Base-by-base conservation (phyloP, 2,888 invertebrate genomes). In the Phyto melanocephala region DNA sequence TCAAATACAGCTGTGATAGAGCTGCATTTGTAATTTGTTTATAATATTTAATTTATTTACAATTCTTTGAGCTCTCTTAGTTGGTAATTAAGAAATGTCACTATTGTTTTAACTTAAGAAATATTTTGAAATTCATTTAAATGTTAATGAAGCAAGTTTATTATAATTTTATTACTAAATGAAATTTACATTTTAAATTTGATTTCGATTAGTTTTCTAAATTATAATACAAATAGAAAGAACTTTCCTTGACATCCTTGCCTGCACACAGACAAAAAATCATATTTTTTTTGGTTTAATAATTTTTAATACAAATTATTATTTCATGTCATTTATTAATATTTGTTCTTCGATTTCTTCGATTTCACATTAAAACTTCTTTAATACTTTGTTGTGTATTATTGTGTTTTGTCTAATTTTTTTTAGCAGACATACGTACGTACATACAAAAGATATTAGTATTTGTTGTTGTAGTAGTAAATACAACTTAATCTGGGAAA, bases 241-340 rank as follows among this genome's bases (percentile, higher is more conserved):
- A 40, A 40, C n/a, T 40, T 42, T 63, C 11, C 40, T 63, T 74
- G 54, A 63, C 42, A 74, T 54, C 11, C 45, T 54, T 45, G n/a
- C n/a, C n/a, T n/a, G n/a, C n/a, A n/a, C n/a, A n/a, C n/a, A n/a
- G n/a, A n/a, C n/a, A n/a, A n/a, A n/a, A n/a, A n/a, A n/a, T n/a
- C n/a, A n/a, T n/a, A n/a, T n/a, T n/a, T n/a, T n/a, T n/a, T n/a
- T n/a, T n/a, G n/a, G n/a, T n/a, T n/a, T n/a, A n/a, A n/a, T n/a
- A n/a, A n/a, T n/a, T n/a, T n/a, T n/a, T n/a, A n/a, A n/a, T n/a
- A n/a, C n/a, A n/a, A n/a, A n/a, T n/a, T n/a, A n/a, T n/a, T n/a
- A n/a, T n/a, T n/a, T n/a, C n/a, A n/a, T n/a, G n/a, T n/a, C n/a
- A n/a, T n/a, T n/a, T n/a, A n/a, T n/a, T n/a, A n/a, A n/a, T n/a